Conservation (phyloP, 2,797 vertebrate genomes). For the Sitta carolinensis region DNA sequence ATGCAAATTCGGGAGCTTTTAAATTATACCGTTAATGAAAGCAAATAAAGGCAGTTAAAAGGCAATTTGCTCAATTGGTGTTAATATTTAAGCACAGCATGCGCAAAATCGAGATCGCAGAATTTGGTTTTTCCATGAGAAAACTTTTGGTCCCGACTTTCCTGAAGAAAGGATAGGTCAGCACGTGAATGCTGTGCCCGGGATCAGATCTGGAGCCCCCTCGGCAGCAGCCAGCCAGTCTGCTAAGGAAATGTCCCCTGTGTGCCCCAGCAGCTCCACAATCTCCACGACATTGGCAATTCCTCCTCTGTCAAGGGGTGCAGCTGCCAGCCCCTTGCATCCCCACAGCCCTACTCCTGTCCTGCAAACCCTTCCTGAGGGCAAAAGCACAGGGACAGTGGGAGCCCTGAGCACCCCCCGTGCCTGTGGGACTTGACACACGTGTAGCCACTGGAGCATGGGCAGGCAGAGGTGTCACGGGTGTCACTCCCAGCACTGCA, state of each 20-base stretch:
- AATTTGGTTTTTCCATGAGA: constrained; percentile 59
- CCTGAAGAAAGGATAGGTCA: background rate
- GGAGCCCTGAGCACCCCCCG: background rate
- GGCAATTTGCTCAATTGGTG: constrained; percentile 86
- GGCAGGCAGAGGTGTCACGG: background rate
- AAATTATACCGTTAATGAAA: constrained; percentile 86
- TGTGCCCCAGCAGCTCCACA: background rate
- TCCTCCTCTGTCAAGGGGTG: background rate
- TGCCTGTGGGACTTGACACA: rapidly evolving
- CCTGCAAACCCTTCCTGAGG: background rate
- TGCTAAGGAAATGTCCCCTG: constrained; percentile 33
- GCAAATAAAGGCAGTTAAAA: constrained; percentile 87
- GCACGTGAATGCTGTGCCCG: rapidly evolving
- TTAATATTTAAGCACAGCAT: constrained; percentile 87
- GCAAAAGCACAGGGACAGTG: rapidly evolving
- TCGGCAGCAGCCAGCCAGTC: constrained; percentile 17
- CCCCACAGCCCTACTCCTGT: background rate
- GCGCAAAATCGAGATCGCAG: constrained; percentile 73
- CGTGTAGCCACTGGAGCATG: rapidly evolving
- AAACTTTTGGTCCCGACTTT: constrained; percentile 63
- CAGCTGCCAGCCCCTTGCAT: background rate
- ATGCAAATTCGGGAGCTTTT: constrained; percentile 83
- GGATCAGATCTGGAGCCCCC: background rate
- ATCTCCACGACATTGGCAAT: rapidly evolving
- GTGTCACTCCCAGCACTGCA: background rate